A percentile compares a stretch with the other conserved stretches of the same genome.
Evolutionary conservation across 2,797 vertebrate genomes (phyloP).

Genomic region (Oryzias sinensis): DNA sequence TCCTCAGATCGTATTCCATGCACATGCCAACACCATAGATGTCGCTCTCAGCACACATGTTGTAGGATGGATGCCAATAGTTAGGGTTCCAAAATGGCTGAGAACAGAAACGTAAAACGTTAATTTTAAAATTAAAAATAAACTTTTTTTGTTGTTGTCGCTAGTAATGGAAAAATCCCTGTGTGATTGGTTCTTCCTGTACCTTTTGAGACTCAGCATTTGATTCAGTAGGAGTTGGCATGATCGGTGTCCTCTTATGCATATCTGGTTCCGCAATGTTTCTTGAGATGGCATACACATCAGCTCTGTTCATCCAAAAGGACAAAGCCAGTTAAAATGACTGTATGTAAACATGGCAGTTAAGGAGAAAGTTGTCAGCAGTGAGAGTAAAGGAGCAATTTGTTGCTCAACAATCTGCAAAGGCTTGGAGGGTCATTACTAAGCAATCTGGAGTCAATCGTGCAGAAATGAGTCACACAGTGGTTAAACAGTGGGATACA

Average conservation of each 20-base stretch:
- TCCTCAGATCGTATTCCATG: conserved; percentile 64
- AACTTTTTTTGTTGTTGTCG: no score
- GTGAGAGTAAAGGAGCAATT: no score
- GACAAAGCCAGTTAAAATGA: no score
- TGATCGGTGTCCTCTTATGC: conserved; percentile 70
- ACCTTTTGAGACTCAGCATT: conserved; percentile 46
- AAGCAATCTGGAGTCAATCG: background rate
- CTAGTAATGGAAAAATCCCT: background rate
- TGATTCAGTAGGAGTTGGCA: conserved; percentile 28
- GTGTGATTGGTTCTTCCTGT: background rate
- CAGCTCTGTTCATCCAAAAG: conserved; percentile 59
- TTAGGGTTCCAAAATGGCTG: conserved; percentile 39
- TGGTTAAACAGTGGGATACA: no score
- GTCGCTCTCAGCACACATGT: conserved; percentile 56
- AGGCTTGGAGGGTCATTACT: no score
- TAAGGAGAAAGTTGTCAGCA: no score
- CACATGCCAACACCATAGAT: conserved; percentile 72
- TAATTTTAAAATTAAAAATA: no score
- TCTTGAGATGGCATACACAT: conserved; percentile 74
- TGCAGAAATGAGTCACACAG: background rate
- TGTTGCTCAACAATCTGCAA: no score
- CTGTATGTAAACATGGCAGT: no score
- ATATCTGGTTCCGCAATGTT: conserved; percentile 66
- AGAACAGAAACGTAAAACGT: no score
- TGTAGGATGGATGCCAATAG: conserved; percentile 45